A percentile compares a stretch with the other conserved stretches of the same genome.
These are phyloP conservation scores for Melolontha melolontha DNA, from an alignment of 2,888 invertebrate genomes.

Conservation along the genomic window DNA sequence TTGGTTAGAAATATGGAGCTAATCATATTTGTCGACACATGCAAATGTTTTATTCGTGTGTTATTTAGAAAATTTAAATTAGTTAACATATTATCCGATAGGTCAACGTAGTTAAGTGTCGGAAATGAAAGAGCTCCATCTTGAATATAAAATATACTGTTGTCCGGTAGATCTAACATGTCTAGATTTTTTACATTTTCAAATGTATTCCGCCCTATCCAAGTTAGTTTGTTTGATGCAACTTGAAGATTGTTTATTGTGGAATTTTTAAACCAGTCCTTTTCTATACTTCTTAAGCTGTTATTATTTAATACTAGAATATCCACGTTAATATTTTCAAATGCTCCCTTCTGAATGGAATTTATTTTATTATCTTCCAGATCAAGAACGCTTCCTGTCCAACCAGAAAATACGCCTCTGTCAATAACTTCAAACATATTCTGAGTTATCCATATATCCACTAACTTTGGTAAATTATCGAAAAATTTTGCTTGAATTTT, in stretches of 20 bases:
- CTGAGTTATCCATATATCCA: slow-evolving; percentile 5
- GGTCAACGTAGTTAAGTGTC: slow-evolving; percentile 3
- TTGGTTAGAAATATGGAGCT: slow-evolving; percentile 25
- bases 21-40: slow-evolving; percentile 30
- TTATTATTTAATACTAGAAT: slow-evolving; percentile 28
- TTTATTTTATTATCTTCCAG: slow-evolving; percentile 12
- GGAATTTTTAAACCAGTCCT: slow-evolving; percentile 27
- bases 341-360: slow-evolving; percentile 8
- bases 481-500: slow-evolving; percentile 21
- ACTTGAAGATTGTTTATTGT: slow-evolving; percentile 28
- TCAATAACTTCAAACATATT: slow-evolving; percentile 8
- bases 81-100: slow-evolving; percentile 26
- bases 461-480: slow-evolving; percentile 20
- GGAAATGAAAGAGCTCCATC: slow-evolving; percentile 13
- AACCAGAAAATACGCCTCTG: slow-evolving; percentile 9
- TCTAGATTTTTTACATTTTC: slow-evolving; percentile 12
- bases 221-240: slow-evolving; percentile 12
- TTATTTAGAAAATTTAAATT: slow-evolving; percentile 23
- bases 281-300: slow-evolving; percentile 17
- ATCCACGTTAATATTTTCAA: slow-evolving; percentile 24
- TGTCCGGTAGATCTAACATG: slow-evolving; percentile 16
- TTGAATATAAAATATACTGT: slow-evolving; percentile 20
- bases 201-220: slow-evolving; percentile 16
- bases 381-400: slow-evolving; percentile 2
- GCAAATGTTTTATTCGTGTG: slow-evolving; percentile 11